These are phyloP conservation scores for Aphis gossypii DNA, from an alignment of 1,140 invertebrate genomes.

Conservation along the genomic window DNA sequence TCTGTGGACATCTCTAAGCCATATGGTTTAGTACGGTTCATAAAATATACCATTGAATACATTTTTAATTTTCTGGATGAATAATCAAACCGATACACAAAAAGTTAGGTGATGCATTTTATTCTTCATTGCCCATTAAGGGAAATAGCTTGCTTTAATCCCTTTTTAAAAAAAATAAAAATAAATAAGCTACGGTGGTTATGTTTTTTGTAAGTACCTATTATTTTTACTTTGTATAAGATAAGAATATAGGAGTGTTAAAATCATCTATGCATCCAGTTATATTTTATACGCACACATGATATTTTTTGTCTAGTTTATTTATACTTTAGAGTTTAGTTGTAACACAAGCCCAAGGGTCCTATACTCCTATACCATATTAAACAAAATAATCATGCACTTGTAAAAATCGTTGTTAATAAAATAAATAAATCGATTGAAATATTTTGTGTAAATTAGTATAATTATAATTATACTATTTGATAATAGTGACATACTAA, in stretches of 20 bases:
- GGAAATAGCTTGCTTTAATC: constrained; percentile 34
- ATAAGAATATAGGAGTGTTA: constrained; percentile 11
- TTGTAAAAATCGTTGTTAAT: background rate
- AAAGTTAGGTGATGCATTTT: constrained; percentile 41
- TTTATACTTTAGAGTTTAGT: constrained; percentile 7
- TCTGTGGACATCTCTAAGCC: constrained; percentile 17
- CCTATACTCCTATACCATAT: background rate
- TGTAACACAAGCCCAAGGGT: background rate
- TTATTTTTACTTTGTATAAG: constrained; percentile 42
- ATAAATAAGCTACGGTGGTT: background rate
- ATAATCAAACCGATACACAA: constrained; percentile 38
- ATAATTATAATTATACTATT: background rate
- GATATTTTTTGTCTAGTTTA: background rate
- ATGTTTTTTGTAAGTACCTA: background rate
- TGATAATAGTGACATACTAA: no score
- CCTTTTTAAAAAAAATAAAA: constrained; percentile 55
- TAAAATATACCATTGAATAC: constrained; percentile 45
- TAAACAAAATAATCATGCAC: background rate
- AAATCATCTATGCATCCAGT: background rate
- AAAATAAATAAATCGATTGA: background rate
- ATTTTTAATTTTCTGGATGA: constrained; percentile 55
- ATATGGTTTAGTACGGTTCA: constrained; percentile 53
- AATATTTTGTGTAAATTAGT: background rate
- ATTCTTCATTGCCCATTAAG: constrained; percentile 42
- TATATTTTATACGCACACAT: constrained; percentile 20